Evolutionary conservation across 2,113 vertebrate species (phyloP).

Genomic region (Sula dactylatra): DNA sequence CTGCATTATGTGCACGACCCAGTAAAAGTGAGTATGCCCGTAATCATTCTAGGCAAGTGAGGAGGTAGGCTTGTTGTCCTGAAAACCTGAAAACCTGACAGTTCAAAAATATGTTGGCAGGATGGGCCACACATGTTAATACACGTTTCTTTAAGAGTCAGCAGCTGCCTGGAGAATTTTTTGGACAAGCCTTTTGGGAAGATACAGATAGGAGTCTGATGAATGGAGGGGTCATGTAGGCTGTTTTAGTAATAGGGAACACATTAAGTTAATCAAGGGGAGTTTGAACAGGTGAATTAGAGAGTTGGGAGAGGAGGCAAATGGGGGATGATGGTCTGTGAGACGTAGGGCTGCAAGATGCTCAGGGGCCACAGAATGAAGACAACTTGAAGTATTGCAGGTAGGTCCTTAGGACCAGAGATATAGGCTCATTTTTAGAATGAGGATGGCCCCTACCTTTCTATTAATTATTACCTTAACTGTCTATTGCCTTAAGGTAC

Average conservation of each 20-base stretch:
- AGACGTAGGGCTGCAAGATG: not conserved
- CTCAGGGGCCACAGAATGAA: too few species aligned
- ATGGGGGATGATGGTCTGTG: not conserved
- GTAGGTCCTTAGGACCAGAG: not conserved
- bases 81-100: not conserved
- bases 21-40: not conserved
- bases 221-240: not conserved
- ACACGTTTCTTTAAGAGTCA: not conserved
- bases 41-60: not conserved
- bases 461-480: not conserved
- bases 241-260: not conserved
- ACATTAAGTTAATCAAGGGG: not conserved
- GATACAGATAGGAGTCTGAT: not conserved
- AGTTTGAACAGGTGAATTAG: not conserved
- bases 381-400: not conserved
- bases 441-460: not conserved
- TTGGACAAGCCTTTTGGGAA: not conserved
- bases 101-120: not conserved
- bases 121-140: not conserved
- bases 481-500: not conserved
- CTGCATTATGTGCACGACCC: not conserved
- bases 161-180: not conserved
- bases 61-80: not conserved
- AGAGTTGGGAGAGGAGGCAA: not conserved
- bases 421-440: not conserved